Conservation (phyloP, 2,797 vertebrate genomes). For the Enteromius afrohamiltoni region DNA sequence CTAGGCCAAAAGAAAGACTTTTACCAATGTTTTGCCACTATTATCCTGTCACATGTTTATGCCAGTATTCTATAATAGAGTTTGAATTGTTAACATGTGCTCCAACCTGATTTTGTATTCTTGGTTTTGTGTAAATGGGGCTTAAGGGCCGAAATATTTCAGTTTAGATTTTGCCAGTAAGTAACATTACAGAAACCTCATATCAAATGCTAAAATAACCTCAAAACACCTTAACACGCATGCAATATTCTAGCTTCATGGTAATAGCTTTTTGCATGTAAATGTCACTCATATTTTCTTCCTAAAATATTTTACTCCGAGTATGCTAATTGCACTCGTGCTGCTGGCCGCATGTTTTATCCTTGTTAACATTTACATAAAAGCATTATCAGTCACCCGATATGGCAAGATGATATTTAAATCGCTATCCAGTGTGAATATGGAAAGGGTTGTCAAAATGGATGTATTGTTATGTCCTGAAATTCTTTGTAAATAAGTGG, state of each 20-base stretch:
- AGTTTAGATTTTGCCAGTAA: neutral
- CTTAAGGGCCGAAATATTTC: neutral
- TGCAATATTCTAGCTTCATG: neutral
- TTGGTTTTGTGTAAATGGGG: neutral
- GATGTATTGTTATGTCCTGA: neutral
- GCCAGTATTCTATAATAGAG: neutral
- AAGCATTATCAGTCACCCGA: neutral
- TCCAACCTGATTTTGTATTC: neutral
- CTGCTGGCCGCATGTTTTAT: neutral
- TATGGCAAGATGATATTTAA: constrained; percentile 20
- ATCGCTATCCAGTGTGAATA: neutral
- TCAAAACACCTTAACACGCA: neutral
- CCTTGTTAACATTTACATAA: constrained; percentile 20
- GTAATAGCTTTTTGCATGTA: neutral
- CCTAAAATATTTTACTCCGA: neutral
- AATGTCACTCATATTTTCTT: constrained; percentile 20
- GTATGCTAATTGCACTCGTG: neutral
- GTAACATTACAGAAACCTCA: neutral
- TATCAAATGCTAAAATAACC: neutral
- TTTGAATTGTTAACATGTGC: neutral
- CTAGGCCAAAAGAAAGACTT: neutral
- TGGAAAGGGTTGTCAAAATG: constrained; percentile 34
- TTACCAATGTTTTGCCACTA: neutral
- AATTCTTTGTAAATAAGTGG: constrained; percentile 43
- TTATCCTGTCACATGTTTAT: constrained; percentile 8